Evolutionary conservation across 2,113 vertebrate genomes (phyloP).

Genomic region (Cynopterus brachyotis): DNA sequence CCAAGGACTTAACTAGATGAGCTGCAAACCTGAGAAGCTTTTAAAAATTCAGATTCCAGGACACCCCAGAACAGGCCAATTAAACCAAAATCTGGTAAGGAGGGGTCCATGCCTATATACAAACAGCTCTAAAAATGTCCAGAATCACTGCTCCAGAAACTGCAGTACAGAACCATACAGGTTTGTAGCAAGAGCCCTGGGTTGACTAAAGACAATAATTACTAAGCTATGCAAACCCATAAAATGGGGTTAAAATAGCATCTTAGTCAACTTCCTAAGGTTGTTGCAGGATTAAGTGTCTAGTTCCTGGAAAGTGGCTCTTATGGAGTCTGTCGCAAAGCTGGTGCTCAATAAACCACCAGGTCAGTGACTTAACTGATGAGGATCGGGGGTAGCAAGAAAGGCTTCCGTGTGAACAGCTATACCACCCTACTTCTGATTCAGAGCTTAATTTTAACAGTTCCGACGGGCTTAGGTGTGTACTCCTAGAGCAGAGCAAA

Average conservation of each 20-base stretch:
- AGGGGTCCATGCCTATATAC: background rate
- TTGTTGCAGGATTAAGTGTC: no score
- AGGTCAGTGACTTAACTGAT: background rate
- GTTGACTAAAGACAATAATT: background rate
- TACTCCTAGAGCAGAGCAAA: background rate
- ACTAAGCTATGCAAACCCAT: background rate
- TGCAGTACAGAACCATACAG: no score
- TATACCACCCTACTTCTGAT: no score
- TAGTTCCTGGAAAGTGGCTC: background rate
- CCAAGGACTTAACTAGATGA: background rate
- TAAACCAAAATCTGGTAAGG: background rate
- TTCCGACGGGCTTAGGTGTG: background rate
- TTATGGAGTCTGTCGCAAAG: background rate
- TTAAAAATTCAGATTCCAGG: background rate
- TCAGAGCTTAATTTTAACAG: background rate
- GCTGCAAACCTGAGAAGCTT: background rate
- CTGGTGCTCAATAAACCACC: background rate
- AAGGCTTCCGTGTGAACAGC: background rate
- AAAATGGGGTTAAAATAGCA: background rate
- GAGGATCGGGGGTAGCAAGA: background rate
- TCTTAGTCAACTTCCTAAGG: background rate
- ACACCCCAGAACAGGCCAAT: background rate
- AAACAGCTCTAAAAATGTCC: background rate
- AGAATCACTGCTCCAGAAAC: background rate
- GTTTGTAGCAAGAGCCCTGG: background rate